Conservation (phyloP, 2,113 vertebrate genomes). For the Orientallactaga bullata region DNA sequence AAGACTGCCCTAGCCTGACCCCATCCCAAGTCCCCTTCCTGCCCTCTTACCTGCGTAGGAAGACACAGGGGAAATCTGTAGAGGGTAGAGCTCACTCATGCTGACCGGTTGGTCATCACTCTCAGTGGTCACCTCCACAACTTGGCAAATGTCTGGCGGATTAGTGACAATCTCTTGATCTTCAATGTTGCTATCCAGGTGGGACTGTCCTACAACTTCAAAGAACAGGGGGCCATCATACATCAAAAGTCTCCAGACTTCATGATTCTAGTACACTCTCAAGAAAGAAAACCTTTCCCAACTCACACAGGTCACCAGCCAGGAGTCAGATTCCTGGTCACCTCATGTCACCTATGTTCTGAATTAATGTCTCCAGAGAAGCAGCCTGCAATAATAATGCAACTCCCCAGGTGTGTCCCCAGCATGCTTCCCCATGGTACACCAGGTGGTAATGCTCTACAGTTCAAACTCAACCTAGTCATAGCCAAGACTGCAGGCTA, state of each 20-base stretch:
- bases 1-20: background rate
- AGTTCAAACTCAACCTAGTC: background rate
- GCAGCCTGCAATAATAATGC: background rate
- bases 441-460: background rate
- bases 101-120: conserved; percentile 95
- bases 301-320: background rate
- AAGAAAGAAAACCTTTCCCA: background rate
- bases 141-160: conserved; percentile 97
- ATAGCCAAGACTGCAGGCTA: background rate
- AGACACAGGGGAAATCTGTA: conserved; percentile 98
- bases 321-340: background rate
- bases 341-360: background rate
- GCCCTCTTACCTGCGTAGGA: conserved; percentile 92
- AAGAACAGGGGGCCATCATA: conserved; percentile 64
- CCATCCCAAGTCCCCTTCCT: fast-evolving
- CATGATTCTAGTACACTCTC: background rate
- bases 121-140: conserved; percentile 98
- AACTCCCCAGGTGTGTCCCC: background rate
- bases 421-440: background rate
- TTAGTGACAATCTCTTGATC: conserved; percentile 95
- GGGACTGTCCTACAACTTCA: conserved; percentile 87
- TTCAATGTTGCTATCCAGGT: conserved; percentile 86
- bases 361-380: background rate
- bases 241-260: background rate
- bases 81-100: conserved; percentile 95